Evolutionary conservation across 2,113 vertebrate species (phyloP).

Genomic region (Rhabdornis inornatus): DNA sequence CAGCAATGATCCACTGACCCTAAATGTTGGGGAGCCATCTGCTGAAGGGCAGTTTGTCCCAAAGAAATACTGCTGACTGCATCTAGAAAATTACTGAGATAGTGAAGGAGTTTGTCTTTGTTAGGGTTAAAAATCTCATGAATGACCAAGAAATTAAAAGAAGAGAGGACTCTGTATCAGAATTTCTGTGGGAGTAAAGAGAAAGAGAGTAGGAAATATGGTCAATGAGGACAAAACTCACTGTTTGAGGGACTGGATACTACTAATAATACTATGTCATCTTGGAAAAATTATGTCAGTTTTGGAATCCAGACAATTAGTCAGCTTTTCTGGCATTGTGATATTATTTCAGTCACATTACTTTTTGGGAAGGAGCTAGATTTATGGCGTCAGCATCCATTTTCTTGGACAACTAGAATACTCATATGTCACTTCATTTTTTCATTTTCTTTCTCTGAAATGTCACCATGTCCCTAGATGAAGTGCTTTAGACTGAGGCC

Average conservation of each 20-base stretch:
- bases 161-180: background rate
- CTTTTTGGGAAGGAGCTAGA: background rate
- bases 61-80: background rate
- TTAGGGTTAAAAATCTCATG: background rate
- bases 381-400: background rate
- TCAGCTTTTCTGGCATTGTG: conserved; percentile 20
- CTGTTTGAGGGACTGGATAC: background rate
- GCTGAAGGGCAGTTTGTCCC: background rate
- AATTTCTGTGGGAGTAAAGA: background rate
- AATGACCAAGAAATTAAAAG: background rate
- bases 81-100: background rate
- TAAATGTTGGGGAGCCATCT: background rate
- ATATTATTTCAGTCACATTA: background rate
- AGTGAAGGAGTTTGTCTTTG: background rate
- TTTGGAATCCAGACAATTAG: background rate
- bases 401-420: conserved; percentile 9
- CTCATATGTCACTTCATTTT: background rate
- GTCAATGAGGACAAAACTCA: background rate
- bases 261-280: background rate
- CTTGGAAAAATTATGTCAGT: conserved; percentile 17
- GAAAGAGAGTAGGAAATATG: background rate
- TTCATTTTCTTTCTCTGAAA: background rate
- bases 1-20: background rate
- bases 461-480: background rate
- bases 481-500: background rate